Evolutionary conservation across 2,888 invertebrate species (phyloP), one percentile per base, ranked within the genome.

Genomic region (Notodonta ziczac): DNA sequence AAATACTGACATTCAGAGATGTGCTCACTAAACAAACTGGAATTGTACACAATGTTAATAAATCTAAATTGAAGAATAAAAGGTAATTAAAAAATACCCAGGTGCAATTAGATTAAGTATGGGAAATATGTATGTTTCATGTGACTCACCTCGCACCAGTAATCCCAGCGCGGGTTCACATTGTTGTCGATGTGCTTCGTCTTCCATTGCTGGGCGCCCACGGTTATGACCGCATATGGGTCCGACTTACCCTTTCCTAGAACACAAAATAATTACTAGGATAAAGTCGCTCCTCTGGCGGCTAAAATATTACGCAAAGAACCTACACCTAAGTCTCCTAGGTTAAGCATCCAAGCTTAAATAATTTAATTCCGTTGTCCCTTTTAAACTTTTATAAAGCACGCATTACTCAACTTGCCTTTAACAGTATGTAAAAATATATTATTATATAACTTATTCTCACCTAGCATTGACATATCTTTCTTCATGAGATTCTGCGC

Each of bases 111-210:
- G 46, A 13, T 46, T n/a, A 46, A n/a, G n/a, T 42, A 42, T 46
- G 5, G n/a, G 5, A 46, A 46, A 46, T 46, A 46, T n/a, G 46
- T 13, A 5, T n/a, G 61, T 57, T 50, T 3, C 40, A 14, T 52
- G 48, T 53, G 58, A 50, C 89, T 83, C 72, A 99, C 98, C 98
- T 99, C 99, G 87, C 99, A 99, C 96, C 98, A 98, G 90, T 95
- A 98, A 90, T 99, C 98, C 99, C 99, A 99, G 74, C 97, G 97
- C 6, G 99, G 99, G 94, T 98, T 97, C 40, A 99, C 95, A 70
- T 97, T 97, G 87, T 98, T 98, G 85, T 98, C 97, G 75, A 99
- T 98, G 50, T 97, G 98, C 89, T 98, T 97, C 0, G 99, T 99
- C 87, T 97, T 96, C 93, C 97, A 98, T 87, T 97, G 97, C 90